Evolutionary conservation across 1,140 invertebrate genomes (phyloP).

Genomic region (Drosophila pallidifrons): DNA sequence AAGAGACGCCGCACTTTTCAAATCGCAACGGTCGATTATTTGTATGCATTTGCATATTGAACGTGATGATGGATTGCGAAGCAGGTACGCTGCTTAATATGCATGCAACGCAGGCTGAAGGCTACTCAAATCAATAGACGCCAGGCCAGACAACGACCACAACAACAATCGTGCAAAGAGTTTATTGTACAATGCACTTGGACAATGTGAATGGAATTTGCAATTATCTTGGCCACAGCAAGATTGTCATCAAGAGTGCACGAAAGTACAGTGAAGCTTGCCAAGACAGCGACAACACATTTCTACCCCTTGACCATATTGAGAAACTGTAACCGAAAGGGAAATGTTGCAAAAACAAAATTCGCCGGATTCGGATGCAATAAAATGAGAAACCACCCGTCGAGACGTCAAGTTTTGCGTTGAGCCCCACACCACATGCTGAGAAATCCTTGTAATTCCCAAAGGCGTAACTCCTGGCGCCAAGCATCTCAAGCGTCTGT

Average conservation of each 20-base stretch:
- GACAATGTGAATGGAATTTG: slow-evolving; percentile 61
- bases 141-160: slow-evolving; percentile 28
- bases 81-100: slow-evolving; percentile 58
- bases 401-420: background rate
- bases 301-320: slow-evolving; percentile 28
- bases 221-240: slow-evolving; percentile 38
- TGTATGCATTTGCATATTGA: slow-evolving; percentile 65
- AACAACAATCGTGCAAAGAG: slow-evolving; percentile 22
- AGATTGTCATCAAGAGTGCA: slow-evolving; percentile 24
- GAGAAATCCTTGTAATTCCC: slow-evolving; percentile 29
- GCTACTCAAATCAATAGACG: slow-evolving; percentile 75
- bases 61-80: slow-evolving; percentile 33
- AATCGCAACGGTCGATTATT: slow-evolving; percentile 60
- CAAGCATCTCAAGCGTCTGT: slow-evolving; percentile 9
- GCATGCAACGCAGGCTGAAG: slow-evolving; percentile 68
- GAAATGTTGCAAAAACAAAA: slow-evolving; percentile 43
- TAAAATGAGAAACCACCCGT: slow-evolving; percentile 70
- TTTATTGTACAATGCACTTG: slow-evolving; percentile 62
- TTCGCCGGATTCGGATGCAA: slow-evolving; percentile 64
- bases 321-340: background rate
- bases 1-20: slow-evolving; percentile 52
- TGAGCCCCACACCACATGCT: background rate
- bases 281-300: background rate
- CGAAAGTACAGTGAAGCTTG: slow-evolving; percentile 20
- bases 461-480: slow-evolving; percentile 38